Base-by-base conservation (phyloP, 2,113 vertebrate species). In the Nibea albiflora region DNA sequence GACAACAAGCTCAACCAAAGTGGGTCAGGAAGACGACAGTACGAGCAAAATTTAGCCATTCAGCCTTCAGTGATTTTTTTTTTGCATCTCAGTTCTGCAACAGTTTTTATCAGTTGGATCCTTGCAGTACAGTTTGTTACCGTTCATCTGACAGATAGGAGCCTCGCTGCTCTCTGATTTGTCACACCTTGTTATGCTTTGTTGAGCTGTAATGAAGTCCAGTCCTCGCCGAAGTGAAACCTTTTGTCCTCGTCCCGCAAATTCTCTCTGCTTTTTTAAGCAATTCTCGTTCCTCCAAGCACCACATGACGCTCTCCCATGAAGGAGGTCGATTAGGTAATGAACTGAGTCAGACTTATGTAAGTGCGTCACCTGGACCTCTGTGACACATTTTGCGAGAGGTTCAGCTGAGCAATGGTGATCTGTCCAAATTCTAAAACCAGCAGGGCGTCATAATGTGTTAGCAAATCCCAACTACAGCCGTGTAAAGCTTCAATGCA, bases 311-410 rank as follows among this genome's bases (percentile, higher is more conserved):
- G 19, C 65, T 56, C 39, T 22, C 47, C 22, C 26, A 5, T 11
- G 60, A 44, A 79, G 58, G 57, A 80, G 72, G 44, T 57, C 24
- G 31, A 70, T 81, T 74, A 53, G 28, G 71, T 85, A 81, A 85
- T 57, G 76, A 62, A 72, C 17, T 63, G 4, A 80, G 79, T 73
- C 80, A 77, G 14, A 60, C 70, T 61, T 77, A 68, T 31, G 54
- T 61, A 67, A 78, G 16, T 22, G 54, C 28, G 0, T 81, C 71
- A 69, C 64, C 57, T 75, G 44, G 79, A 69, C 50, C 64, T 74
- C 16, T n/a, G 11, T 53, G 39, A 65, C 52, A 58, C 31, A 5
- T 70, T 44, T 24, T 28, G 46, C 64, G 24, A 61, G 70, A 60
- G 49, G 58, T 17, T 78, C 69, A 57, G 49, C 58, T 61, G 28